Base-by-base conservation (phyloP, 2,113 vertebrate species). In the Falco punctatus region DNA sequence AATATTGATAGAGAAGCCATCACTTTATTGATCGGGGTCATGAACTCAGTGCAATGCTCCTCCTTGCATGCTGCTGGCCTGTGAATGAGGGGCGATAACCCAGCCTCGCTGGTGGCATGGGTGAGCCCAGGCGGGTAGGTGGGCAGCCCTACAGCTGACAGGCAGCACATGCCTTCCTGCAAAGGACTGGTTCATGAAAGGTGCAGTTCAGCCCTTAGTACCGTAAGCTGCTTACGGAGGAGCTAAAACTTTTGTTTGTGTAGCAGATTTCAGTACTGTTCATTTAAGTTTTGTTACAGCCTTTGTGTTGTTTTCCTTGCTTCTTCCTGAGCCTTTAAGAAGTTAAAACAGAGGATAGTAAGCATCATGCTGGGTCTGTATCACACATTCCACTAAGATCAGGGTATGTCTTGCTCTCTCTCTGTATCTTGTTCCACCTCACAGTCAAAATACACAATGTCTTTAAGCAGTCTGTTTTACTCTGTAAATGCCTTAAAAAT, bases 61-160 rank as follows among this genome's bases (percentile, higher is more conserved):
- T 27, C 42, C 48, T 42, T 27, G 33, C 23, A 38, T 1, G 6
- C 30, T 51, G 32, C 49, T 52, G 48, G 40, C 35, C 32, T 38
- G 35, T 9, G 71, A 72, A 42, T 0, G 1, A 49, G 18, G 30
- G 52, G 18, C 62, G 54, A 42, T 9, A 42, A 33, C 9, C 13
- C 0, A 1, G 38, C 46, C 32, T 6, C 6, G 10, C 16, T 32
- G 35, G 30, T 1, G 2, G n/a, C 2, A 4, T 0, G 2, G 18
- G 15, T 0, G 22, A 61, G 66, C 65, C 48, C 54, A 28, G 15
- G 23, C 1, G 3, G 71, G 55, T 59, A 67, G 33, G 2, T 0
- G 0, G 46, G 33, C n/a, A 28, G 54, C 70, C 20, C 46, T 8
- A 46, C 33, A 42, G 51, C 51, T 13, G 5, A 42, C 44, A 8